Evolutionary conservation across 1,140 invertebrate species (phyloP), one percentile per base, ranked within the genome.

Genomic region (Phenacoccus solenopsis): DNA sequence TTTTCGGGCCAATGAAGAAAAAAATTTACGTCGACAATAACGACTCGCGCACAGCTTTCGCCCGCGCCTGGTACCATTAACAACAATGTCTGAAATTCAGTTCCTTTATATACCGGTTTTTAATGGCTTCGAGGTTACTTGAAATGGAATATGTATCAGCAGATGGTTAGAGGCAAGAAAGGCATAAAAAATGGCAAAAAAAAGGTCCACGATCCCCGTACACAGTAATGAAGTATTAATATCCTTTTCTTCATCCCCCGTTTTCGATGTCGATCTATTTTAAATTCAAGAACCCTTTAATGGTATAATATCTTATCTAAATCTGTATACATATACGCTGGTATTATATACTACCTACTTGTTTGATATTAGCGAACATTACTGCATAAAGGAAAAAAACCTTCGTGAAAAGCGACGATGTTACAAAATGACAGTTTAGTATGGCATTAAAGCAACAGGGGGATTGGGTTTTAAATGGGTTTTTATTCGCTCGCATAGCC

Each of bases 231-330:
- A 64, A 64, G 59, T 64, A 64, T 64, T 64, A 64, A 64, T 64
- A 64, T 10, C 9, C 25, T 64, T 64, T 24, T 10, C 22, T 38
- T 64, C 10, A 24, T 24, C 59, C 59, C 59, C 59, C 38, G 9
- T 64, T 10, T 64, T 25, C 4, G 22, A 10, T 16, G 59, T 27
- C 13, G 21, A 64, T 64, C 21, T 27, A 64, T 27, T 64, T 64
- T 64, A 22, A 64, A 64, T 25, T 25, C 21, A 64, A 64, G 21
- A 64, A 64, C 59, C 59, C 59, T 64, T 64, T 64, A 64, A 16
- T 64, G 59, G 4, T 25, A 64, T 64, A 64, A 64, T 64, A 27
- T 64, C 25, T 64, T 64, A 64, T 64, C 59, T 64, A 64, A 64
- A 64, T 64, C 59, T 64, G 59, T 64, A 16, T 49, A 49, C 16